Evolutionary conservation across 1,140 invertebrate species (phyloP).

Genomic region (Goniozus legneri): DNA sequence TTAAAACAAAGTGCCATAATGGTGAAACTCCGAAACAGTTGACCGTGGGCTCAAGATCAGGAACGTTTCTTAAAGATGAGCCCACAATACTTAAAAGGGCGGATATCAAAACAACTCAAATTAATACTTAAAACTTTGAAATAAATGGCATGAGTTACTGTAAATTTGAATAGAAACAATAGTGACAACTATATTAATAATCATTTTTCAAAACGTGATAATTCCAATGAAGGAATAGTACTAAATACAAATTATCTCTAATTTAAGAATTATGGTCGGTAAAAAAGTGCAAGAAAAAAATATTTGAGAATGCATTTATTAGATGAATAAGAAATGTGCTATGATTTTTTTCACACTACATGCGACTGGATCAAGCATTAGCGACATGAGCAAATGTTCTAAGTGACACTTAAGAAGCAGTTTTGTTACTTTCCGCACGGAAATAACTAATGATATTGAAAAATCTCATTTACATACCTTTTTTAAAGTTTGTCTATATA

Average conservation of each 20-base stretch:
- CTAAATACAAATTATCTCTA: conserved; percentile 21
- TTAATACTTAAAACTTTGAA: conserved; percentile 31
- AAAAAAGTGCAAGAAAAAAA: background rate
- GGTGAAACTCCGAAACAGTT: conserved; percentile 39
- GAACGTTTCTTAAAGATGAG: conserved; percentile 72
- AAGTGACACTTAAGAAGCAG: too few relatives aligned
- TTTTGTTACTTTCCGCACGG: too few relatives aligned
- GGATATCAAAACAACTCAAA: conserved; percentile 48
- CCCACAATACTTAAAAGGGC: conserved; percentile 56
- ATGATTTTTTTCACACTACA: conserved; percentile 19
- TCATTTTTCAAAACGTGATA: conserved; percentile 28
- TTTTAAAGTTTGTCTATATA: too few relatives aligned
- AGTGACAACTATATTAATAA: background rate
- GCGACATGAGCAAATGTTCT: too few relatives aligned
- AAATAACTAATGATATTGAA: too few relatives aligned
- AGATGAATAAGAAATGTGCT: conserved; percentile 21
- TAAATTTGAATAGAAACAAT: background rate
- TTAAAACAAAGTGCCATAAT: conserved; percentile 40
- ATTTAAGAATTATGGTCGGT: conserved; percentile 4
- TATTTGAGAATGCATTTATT: conserved; percentile 22
- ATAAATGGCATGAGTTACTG: background rate
- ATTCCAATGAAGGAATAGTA: conserved; percentile 24
- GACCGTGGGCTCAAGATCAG: conserved; percentile 59
- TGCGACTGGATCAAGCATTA: background rate
- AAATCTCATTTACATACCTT: too few relatives aligned